Base-by-base conservation (phyloP, 2,113 vertebrate species). In the Barnardius zonarius region DNA sequence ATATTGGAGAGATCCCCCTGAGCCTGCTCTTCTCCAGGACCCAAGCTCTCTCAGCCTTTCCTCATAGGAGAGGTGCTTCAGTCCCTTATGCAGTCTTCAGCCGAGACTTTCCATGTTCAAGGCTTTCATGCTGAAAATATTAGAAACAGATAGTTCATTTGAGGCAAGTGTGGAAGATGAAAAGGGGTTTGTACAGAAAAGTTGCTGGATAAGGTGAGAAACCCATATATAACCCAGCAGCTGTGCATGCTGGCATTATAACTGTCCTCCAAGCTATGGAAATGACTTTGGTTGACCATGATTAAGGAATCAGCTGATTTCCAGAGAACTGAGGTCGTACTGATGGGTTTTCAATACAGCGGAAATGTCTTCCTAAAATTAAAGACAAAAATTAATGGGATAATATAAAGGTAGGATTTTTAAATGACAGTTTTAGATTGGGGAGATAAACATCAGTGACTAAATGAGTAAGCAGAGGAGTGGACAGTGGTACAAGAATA, bases 11-110 rank as follows among this genome's bases (percentile, higher is more conserved):
- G 61, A 44, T 14, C 2, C 10, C 20, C 8, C 25, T 46, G 10
- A 90, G 13, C 48, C 12, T 78, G 70, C 23, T 23, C 6, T 87
- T 79, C 30, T 59, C 2, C 44, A 63, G 41, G 22, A 19, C 10
- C 11, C 16, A 37, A 51, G 2, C 4, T 41, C 2, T 73, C 30
- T 70, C 59, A 80, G 10, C 3, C 19, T 46, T 66, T 77, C 17
- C 31, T 57, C 13, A 5, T 0, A 54, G 31, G 13, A 39, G 9
- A 52, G 5, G 2, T 67, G 11, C 7, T 59, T 6, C 22, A 28
- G 30, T 25, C 18, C 20, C 30, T 67, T 39, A 19, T 57, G 5
- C 5, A 13, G 51, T 75, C 13, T 64, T 86, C 24, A 73, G 17
- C 11, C 23, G 51, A 80, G 35, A 13, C 5, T 68, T 68, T n/a